phyloP scores from a whole-genome alignment of 2,888 invertebrate species.

The Colletes collaris region DNA sequence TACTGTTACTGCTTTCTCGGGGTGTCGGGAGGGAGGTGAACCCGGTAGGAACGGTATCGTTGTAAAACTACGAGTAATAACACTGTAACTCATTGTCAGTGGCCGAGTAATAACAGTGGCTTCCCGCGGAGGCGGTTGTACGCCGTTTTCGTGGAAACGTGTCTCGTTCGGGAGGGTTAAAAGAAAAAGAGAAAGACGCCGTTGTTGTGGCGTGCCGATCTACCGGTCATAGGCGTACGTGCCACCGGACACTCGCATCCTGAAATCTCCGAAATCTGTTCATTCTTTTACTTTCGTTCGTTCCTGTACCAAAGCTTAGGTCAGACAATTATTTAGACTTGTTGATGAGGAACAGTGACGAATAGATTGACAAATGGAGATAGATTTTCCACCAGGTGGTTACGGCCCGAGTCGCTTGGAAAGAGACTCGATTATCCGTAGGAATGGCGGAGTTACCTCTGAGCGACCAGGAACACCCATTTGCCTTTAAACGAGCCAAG shows the following conservation, averaged over 20 bases:
- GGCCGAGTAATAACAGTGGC: conserved; percentile 57
- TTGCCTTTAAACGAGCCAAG: no score
- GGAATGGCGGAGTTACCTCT: no score
- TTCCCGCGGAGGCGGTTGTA: conserved; percentile 61
- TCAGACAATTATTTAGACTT: no score
- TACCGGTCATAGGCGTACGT: conserved; percentile 15
- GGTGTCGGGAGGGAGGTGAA: conserved; percentile 30
- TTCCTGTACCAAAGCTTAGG: no score
- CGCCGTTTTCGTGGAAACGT: conserved; percentile 62
- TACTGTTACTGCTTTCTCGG: conserved; percentile 43
- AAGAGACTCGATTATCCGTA: neutral
- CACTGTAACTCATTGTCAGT: conserved; percentile 69
- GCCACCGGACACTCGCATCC: neutral
- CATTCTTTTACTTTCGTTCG: no score
- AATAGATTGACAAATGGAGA: no score
- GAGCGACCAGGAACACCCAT: no score
- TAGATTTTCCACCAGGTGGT: no score
- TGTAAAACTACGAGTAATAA: conserved; percentile 71
- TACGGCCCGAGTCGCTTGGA: neutral
- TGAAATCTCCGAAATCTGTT: neutral
- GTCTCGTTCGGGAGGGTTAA: conserved; percentile 28
- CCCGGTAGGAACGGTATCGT: conserved; percentile 70
- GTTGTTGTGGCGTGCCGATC: conserved; percentile 15
- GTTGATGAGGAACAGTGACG: no score
- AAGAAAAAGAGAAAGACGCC: conserved; percentile 26